A percentile compares a stretch with the other conserved stretches of the same genome.
Evolutionary conservation across 2,797 vertebrate genomes (phyloP).

Genomic region (Parauchenoglanis ngamensis): DNA sequence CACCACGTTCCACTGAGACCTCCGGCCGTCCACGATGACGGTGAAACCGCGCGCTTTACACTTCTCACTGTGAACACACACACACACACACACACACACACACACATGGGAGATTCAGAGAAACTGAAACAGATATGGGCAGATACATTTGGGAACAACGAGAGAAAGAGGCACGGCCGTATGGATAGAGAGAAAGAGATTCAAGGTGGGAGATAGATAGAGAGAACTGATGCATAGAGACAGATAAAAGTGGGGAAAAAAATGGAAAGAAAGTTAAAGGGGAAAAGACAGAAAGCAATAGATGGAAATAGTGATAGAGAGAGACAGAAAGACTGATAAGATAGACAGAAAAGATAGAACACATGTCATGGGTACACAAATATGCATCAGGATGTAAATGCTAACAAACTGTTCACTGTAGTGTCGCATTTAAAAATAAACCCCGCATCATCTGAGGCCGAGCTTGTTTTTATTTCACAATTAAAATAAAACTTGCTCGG

Average conservation of each 20-base stretch:
- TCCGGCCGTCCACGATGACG: slow-evolving; percentile 96
- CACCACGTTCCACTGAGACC: slow-evolving; percentile 96
- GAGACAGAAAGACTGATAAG: not conserved
- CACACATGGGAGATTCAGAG: no score
- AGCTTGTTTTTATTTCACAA: not conserved
- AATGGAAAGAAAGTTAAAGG: not conserved
- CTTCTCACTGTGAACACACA: slow-evolving; percentile 76
- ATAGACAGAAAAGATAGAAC: not conserved
- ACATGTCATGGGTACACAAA: not conserved
- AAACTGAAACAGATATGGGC: slow-evolving; percentile 7
- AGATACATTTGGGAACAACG: not conserved
- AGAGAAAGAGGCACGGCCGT: not conserved
- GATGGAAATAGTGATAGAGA: not conserved
- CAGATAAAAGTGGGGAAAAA: not conserved
- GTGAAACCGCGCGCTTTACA: slow-evolving; percentile 98
- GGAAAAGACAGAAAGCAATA: not conserved
- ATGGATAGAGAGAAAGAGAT: not conserved
- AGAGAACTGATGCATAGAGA: not conserved
- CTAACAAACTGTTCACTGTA: not conserved
- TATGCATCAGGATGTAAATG: not conserved
- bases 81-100: no score
- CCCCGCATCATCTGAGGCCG: not conserved
- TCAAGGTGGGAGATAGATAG: not conserved
- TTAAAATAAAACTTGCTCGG: no score
- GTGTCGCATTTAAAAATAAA: not conserved